Evolutionary conservation across 2,888 invertebrate genomes (phyloP).

Genomic region (Habroteleia sp.): DNA sequence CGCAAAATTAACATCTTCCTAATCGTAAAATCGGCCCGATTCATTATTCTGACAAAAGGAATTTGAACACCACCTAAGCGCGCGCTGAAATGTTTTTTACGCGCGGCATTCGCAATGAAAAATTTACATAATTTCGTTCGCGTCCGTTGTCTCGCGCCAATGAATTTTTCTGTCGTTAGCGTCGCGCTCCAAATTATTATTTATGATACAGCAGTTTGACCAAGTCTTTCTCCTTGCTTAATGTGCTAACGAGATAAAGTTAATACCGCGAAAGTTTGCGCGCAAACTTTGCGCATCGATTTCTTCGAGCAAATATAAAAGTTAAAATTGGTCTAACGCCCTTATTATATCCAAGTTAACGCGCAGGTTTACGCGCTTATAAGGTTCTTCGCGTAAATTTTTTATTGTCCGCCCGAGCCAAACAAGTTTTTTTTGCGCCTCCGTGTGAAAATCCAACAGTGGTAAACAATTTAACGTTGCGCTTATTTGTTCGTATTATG

Average conservation of each 20-base stretch:
- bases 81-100: constrained; percentile 39
- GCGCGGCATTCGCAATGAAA: constrained; percentile 7
- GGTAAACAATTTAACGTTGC: constrained; percentile 3
- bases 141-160: constrained; percentile 34
- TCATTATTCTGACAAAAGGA: constrained; percentile 14
- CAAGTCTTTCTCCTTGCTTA: constrained; percentile 27
- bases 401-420: too few relatives aligned
- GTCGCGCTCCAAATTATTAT: constrained; percentile 29
- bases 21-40: constrained; percentile 26
- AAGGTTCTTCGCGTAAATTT: constrained; percentile 19
- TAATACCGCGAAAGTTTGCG: constrained; percentile 38
- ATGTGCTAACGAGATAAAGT: constrained; percentile 44
- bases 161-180: constrained; percentile 42
- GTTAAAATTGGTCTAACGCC: constrained; percentile 40
- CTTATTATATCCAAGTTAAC: constrained; percentile 34
- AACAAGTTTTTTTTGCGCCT: constrained; percentile 1
- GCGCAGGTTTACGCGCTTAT: constrained; percentile 39
- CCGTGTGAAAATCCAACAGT: constrained; percentile 6
- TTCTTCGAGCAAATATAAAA: constrained; percentile 42
- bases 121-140: constrained; percentile 49
- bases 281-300: constrained; percentile 35
- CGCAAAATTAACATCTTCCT: constrained; percentile 31
- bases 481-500: constrained; percentile 13
- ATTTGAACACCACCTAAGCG: constrained; percentile 4
- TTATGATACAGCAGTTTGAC: constrained; percentile 46